Percentiles rank a stretch among this genome's conserved stretches.
Conservation (phyloP, 2,797 vertebrate genomes). For the Anabas testudineus region DNA sequence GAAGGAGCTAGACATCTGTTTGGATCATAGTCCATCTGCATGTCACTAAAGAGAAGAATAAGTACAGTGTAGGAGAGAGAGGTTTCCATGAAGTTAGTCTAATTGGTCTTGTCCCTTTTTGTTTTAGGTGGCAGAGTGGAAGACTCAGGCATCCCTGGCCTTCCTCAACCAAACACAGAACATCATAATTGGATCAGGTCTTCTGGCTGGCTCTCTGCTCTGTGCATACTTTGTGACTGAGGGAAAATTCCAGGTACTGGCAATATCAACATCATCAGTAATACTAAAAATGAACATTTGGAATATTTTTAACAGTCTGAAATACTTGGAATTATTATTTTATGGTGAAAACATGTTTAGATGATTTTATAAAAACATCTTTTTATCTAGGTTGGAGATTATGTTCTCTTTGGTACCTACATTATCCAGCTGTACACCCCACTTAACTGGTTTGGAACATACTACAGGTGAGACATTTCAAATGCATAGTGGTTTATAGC, state of each 20-base stretch:
- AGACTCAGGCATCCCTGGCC: conserved; percentile 91
- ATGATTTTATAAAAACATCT: not conserved
- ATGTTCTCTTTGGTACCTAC: conserved; percentile 95
- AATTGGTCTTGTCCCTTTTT: no score
- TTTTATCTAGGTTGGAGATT: conserved; percentile 91
- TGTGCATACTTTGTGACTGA: conserved; percentile 95
- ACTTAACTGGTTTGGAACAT: conserved; percentile 98
- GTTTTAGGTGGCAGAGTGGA: conserved; percentile 91
- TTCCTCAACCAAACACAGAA: conserved; percentile 98
- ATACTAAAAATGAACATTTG: not conserved
- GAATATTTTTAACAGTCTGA: no score
- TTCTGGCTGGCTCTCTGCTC: conserved; percentile 93
- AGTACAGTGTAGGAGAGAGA: no score
- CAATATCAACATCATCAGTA: not conserved
- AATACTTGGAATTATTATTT: no score
- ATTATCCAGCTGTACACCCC: conserved; percentile 97
- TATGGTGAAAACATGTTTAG: no score
- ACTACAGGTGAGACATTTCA: conserved; percentile 89
- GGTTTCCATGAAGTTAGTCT: no score
- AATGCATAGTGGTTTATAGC: not conserved
- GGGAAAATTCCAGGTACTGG: conserved; percentile 88
- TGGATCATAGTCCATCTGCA: no score
- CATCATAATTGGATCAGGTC: conserved; percentile 89
- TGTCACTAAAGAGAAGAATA: no score
- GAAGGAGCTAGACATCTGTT: no score